These are phyloP conservation scores for Myodes glareolus DNA, from an alignment of 2,113 vertebrate genomes.

Conservation along the genomic window DNA sequence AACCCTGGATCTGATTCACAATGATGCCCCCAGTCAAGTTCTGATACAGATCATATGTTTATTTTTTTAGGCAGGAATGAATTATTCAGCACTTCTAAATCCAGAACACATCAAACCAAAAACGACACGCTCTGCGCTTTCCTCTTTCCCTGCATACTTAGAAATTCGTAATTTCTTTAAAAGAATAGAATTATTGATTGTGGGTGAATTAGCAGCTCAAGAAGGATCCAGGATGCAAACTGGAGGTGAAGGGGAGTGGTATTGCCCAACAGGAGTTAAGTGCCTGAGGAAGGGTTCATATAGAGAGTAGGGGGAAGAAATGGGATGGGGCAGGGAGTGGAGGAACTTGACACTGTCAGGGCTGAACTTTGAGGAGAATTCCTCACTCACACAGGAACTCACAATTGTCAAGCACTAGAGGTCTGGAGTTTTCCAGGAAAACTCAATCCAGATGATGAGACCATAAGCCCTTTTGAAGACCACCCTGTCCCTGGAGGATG, in stretches of 20 bases:
- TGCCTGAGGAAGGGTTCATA: background rate
- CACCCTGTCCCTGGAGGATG: background rate
- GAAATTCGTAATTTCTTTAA: slow-evolving; percentile 77
- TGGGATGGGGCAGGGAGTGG: background rate
- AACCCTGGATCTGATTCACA: background rate
- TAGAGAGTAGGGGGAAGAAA: background rate
- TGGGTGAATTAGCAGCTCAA: slow-evolving; percentile 59
- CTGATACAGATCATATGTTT: slow-evolving; percentile 62
- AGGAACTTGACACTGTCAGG: background rate
- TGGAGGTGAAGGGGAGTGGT: slow-evolving; percentile 48
- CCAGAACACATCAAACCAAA: slow-evolving; percentile 72
- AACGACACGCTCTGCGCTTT: slow-evolving; percentile 60
- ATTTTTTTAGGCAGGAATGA: slow-evolving; percentile 76
- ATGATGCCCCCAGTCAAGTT: slow-evolving; percentile 4
- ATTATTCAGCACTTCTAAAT: slow-evolving; percentile 81
- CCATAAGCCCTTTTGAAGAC: background rate
- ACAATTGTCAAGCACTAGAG: background rate
- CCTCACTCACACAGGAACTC: background rate
- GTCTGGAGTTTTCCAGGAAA: background rate
- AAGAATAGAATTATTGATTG: slow-evolving; percentile 77
- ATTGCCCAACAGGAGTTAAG: background rate
- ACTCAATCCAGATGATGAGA: background rate
- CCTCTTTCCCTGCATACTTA: slow-evolving; percentile 48
- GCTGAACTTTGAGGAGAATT: background rate
- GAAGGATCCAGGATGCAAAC: slow-evolving; percentile 60